Evolutionary conservation across 2,888 invertebrate genomes (phyloP).

Genomic region (Athrips mouffetella): DNA sequence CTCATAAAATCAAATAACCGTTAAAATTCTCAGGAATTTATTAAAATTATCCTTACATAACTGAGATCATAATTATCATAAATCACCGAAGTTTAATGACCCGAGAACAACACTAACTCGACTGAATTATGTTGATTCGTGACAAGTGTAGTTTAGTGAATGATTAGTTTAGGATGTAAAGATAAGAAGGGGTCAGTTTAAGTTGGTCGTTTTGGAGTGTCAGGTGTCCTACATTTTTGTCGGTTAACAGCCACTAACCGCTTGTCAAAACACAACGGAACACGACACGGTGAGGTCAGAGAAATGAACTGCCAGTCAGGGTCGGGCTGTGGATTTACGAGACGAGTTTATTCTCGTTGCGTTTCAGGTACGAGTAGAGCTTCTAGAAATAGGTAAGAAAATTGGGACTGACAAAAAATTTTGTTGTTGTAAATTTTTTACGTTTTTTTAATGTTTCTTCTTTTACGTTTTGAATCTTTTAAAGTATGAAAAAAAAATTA

Average conservation of each 20-base stretch:
- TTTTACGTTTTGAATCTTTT: too few species aligned
- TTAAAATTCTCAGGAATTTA: slow-evolving; percentile 5
- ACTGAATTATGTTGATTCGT: background rate
- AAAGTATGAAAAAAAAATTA: too few species aligned
- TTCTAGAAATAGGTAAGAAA: too few species aligned
- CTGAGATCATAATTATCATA: slow-evolving; percentile 17
- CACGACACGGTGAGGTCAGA: slow-evolving; percentile 34
- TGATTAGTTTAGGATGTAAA: background rate
- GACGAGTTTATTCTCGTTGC: background rate
- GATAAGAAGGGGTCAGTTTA: background rate
- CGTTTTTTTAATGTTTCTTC: too few species aligned
- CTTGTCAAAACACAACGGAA: slow-evolving; percentile 66
- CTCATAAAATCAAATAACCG: slow-evolving; percentile 1
- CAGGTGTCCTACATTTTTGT: slow-evolving; percentile 55
- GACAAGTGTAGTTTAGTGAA: background rate
- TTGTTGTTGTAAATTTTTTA: too few species aligned
- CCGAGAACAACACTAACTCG: background rate
- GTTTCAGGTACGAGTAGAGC: too few species aligned
- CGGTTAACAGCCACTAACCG: slow-evolving; percentile 40
- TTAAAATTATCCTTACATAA: slow-evolving; percentile 24
- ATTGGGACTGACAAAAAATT: too few species aligned
- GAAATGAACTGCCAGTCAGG: slow-evolving; percentile 26
- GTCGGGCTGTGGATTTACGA: background rate
- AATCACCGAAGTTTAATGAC: slow-evolving; percentile 16
- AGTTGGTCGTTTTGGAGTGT: slow-evolving; percentile 20